Evolutionary conservation across 2,888 invertebrate genomes (phyloP), one percentile per base, ranked within the genome.

Genomic region (Terebella lapidaria): DNA sequence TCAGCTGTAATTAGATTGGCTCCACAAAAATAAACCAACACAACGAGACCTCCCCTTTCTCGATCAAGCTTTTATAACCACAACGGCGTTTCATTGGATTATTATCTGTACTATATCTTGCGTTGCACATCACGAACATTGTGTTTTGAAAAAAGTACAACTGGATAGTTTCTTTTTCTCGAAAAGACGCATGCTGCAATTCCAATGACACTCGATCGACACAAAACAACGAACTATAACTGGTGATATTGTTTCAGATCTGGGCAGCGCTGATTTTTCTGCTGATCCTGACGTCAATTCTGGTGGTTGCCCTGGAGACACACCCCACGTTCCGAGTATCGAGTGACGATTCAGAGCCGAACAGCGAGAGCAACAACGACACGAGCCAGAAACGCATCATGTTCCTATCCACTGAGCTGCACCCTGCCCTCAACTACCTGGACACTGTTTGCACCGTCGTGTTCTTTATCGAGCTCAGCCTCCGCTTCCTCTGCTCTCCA

Each of bases 191-290:
- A n/a, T n/a, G n/a, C n/a, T n/a, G n/a, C n/a, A n/a, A n/a, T n/a
- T n/a, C n/a, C n/a, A n/a, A n/a, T n/a, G n/a, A n/a, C n/a, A n/a
- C n/a, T n/a, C n/a, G n/a, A n/a, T n/a, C n/a, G n/a, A n/a, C n/a
- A n/a, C n/a, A n/a, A n/a, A n/a, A n/a, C n/a, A n/a, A n/a, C n/a
- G n/a, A n/a, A n/a, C n/a, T n/a, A n/a, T n/a, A n/a, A n/a, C n/a
- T n/a, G n/a, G n/a, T n/a, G n/a, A n/a, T n/a, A n/a, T n/a, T 56
- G 18, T 70, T 72, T 60, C 70, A 74, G 72, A 29, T 70, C 20
- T 74, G 71, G 65, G 67, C 70, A 2, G 54, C 63, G 15, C 20
- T 68, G n/a, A 70, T 70, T 60, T 67, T 71, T 60, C 54, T 69
- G 4, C 60, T 74, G 15, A 66, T 72, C 0, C 53, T 72, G 18